These are phyloP conservation scores for Labrus mixtus DNA, from an alignment of 2,113 vertebrate species.

Conservation along the genomic window DNA sequence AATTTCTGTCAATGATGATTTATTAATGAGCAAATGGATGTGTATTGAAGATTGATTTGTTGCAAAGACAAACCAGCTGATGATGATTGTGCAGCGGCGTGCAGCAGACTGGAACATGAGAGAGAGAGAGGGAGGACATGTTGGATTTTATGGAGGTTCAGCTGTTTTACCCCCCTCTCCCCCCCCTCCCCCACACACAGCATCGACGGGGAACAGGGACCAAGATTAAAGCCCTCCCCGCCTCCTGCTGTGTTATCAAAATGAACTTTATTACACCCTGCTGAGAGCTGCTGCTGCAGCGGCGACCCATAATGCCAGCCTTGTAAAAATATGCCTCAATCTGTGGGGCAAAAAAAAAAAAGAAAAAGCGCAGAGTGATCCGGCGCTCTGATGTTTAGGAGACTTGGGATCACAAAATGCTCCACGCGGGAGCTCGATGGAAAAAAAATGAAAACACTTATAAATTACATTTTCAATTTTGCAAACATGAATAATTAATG, in stretches of 20 bases:
- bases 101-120: background rate
- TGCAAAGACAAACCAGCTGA: background rate
- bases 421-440: background rate
- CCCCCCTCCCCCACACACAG: too few species aligned
- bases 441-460: background rate
- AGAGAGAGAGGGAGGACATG: conserved; percentile 3
- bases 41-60: background rate
- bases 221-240: conserved; percentile 66
- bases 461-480: conserved; percentile 56
- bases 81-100: background rate
- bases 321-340: conserved; percentile 62
- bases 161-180: conserved; percentile 37
- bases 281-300: conserved; percentile 63
- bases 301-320: conserved; percentile 59
- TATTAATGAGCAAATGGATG: background rate
- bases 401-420: conserved; percentile 6
- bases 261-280: conserved; percentile 73
- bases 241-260: conserved; percentile 74
- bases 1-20: too few species aligned
- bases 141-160: conserved; percentile 33
- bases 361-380: background rate
- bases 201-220: conserved; percentile 46
- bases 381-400: conserved; percentile 24
- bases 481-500: conserved; percentile 48
- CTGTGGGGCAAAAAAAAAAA: conserved; percentile 29